Conservation (phyloP, 2,797 vertebrate species). For the Lycodopsis pacificus region DNA sequence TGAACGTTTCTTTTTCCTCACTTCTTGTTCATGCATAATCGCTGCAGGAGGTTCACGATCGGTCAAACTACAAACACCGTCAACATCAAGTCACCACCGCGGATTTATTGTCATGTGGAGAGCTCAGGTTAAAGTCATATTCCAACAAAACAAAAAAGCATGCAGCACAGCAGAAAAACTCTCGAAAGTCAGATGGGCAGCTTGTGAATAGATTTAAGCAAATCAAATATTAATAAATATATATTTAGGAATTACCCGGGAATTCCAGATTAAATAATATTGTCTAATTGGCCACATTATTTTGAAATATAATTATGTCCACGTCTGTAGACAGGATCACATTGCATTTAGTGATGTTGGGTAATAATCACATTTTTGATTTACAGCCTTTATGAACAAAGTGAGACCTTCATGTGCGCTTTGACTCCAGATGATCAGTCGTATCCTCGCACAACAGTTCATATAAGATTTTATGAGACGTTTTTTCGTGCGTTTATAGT, state of each 20-base stretch:
- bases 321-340: not conserved
- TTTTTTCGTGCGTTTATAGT: no score
- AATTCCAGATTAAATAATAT: no score
- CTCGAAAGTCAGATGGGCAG: no score
- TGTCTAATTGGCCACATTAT: not conserved
- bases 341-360: not conserved
- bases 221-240: not conserved
- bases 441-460: no score
- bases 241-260: no score
- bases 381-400: slow-evolving; percentile 13
- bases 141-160: not conserved
- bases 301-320: slow-evolving; percentile 16
- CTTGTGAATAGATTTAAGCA: not conserved
- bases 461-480: no score
- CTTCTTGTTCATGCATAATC: slow-evolving; percentile 15
- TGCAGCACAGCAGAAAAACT: rapidly evolving
- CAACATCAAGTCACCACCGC: not conserved
- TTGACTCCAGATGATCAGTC: no score
- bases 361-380: not conserved
- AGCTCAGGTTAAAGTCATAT: no score
- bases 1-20: slow-evolving; percentile 13
- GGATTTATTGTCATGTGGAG: slow-evolving; percentile 5
- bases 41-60: slow-evolving; percentile 25
- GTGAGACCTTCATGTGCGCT: not conserved
- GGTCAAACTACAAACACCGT: slow-evolving; percentile 36